Evolutionary conservation across 2,888 invertebrate genomes (phyloP).

Genomic region (Spilarctia lutea): DNA sequence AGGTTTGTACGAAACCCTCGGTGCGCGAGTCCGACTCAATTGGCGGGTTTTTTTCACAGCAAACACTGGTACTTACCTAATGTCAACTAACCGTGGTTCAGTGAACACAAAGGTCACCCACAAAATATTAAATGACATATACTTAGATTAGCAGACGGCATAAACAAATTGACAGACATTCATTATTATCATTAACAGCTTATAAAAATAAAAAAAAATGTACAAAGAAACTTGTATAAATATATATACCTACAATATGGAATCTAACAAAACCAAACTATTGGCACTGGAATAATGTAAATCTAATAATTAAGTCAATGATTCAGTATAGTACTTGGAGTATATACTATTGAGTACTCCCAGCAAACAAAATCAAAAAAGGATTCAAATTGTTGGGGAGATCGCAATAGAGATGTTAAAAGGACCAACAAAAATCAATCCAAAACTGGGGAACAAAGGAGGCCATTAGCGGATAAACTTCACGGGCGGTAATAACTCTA

Average conservation of each 20-base stretch:
- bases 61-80: not conserved
- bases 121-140: too few species aligned
- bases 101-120: too few species aligned
- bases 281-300: not conserved
- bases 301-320: not conserved
- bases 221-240: too few species aligned
- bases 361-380: slow-evolving; percentile 70
- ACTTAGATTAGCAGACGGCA: too few species aligned
- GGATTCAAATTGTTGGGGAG: slow-evolving; percentile 68
- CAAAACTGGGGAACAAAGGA: slow-evolving; percentile 77
- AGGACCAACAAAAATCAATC: slow-evolving; percentile 77
- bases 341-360: slow-evolving; percentile 50
- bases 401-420: slow-evolving; percentile 66
- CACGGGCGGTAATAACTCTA: slow-evolving; percentile 70
- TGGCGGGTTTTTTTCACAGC: not conserved
- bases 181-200: too few species aligned
- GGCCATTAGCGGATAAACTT: slow-evolving; percentile 74
- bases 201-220: too few species aligned
- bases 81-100: too few species aligned
- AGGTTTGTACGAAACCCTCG: too few species aligned
- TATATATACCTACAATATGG: too few species aligned
- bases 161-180: too few species aligned
- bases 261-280: not conserved
- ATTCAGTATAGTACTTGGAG: not conserved
- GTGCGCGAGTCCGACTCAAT: too few species aligned